Base-by-base conservation (phyloP, 1,140 invertebrate species). In the Papilio dardanus region DNA sequence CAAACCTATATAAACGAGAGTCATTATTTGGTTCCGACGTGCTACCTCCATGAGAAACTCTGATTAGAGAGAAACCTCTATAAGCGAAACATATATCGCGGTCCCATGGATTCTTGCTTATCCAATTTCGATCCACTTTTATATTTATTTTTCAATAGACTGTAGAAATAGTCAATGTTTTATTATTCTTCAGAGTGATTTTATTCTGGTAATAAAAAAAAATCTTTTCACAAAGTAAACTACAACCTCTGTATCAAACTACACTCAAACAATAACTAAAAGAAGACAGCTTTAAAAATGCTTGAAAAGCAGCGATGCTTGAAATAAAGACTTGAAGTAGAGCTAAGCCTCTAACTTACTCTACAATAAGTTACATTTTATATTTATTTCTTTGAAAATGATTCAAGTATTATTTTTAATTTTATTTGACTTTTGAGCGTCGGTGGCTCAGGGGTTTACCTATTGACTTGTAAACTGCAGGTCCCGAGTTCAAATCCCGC, bases 271-370 rank as follows among this genome's bases (percentile, higher is more conserved):
- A 28, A 62, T 62, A 62, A 62, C 21, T 54, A 62, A 12, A 14
- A 62, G 54, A 62, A 58, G 54, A 58, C 12, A 58, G 54, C 21
- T 28, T 62, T 62, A 28, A 62, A 62, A n/a, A n/a, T n/a, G n/a
- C n/a, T n/a, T n/a, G n/a, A n/a, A n/a, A 62, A 12, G 21, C 54
- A 62, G 54, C 24, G 21, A 62, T 30, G 54, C 54, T 62, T 30
- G 54, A 62, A 62, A 62, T 62, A 62, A 62, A 62, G 54, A 62
- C 24, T 28, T 62, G 54, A 28, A 62, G 54, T 24, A 24, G 12
- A 24, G 24, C 21, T 30, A 50, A 50, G 46, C 46, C 46, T 21
- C 46, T 50, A 50, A 19, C 54, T 28, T 24, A 28, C 24, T 12
- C 21, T 30, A 2, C 54, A 62, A 30, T 62, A 28, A 62, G 54